A percentile compares a stretch with the other conserved stretches of the same genome.
Evolutionary conservation across 2,113 vertebrate species (phyloP).

Genomic region (Meleagris gallopavo): DNA sequence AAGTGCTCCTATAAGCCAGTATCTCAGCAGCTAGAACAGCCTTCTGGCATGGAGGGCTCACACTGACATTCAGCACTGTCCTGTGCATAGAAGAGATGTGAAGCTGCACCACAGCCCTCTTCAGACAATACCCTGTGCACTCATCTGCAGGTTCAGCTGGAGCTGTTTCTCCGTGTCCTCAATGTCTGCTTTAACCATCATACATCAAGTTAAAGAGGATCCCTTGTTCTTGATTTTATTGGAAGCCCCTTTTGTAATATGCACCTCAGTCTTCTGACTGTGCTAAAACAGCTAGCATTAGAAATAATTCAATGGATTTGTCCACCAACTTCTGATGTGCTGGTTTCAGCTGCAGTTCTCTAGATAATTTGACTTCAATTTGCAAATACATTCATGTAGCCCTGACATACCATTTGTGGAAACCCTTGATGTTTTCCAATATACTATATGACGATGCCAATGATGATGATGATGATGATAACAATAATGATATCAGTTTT

Average conservation of each 20-base stretch:
- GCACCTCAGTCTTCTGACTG: neutral
- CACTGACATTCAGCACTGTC: conserved; percentile 1
- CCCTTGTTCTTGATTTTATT: neutral
- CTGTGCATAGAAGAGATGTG: neutral
- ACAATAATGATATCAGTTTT: conserved; percentile 20
- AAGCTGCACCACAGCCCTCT: neutral
- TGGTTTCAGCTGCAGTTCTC: conserved; percentile 51
- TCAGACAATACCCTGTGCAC: neutral
- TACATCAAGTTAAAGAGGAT: neutral
- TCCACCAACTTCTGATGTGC: conserved; percentile 13
- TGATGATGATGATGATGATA: neutral
- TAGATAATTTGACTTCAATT: conserved; percentile 41
- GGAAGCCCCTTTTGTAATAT: neutral
- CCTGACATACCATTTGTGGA: conserved; percentile 29
- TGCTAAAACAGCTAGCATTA: neutral
- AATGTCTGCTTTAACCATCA: neutral
- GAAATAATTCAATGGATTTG: conserved; percentile 20
- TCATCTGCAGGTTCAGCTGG: neutral
- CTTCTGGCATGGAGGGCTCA: neutral
- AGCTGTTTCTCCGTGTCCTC: neutral
- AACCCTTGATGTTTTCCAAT: conserved; percentile 33
- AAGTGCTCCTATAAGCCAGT: neutral
- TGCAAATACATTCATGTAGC: conserved; percentile 38
- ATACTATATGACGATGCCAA: neutral
- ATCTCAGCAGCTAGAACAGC: neutral